Percentiles rank a stretch among this genome's conserved stretches.
These are phyloP conservation scores for Seira ritae DNA, from an alignment of 2,888 invertebrate species.

Conservation along the genomic window DNA sequence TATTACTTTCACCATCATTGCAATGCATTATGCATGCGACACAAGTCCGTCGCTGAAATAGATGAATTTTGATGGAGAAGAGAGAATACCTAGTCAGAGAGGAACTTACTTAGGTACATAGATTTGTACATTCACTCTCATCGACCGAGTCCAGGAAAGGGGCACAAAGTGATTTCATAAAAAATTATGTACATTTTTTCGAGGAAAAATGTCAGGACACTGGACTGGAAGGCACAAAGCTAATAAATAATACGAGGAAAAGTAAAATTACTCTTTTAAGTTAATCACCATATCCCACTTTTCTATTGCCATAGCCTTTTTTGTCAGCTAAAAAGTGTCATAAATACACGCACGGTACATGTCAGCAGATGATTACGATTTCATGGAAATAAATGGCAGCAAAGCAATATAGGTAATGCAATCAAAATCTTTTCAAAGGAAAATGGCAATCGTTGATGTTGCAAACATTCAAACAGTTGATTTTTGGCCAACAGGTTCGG, in stretches of 20 bases:
- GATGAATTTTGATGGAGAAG: constrained; percentile 4
- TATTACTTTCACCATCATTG: not conserved
- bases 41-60: not conserved
- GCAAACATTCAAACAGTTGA: not conserved
- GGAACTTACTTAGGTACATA: not conserved
- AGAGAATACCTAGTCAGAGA: not conserved
- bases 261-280: not conserved
- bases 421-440: no score
- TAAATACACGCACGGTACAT: no score
- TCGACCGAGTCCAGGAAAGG: no score
- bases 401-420: no score
- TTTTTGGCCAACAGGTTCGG: constrained; percentile 4
- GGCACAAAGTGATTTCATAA: not conserved
- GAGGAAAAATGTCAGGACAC: not conserved
- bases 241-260: no score
- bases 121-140: not conserved
- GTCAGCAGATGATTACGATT: not conserved
- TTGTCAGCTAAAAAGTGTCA: no score
- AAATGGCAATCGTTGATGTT: no score
- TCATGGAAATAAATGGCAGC: not conserved
- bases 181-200: not conserved
- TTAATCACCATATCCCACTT: not conserved
- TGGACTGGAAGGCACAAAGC: not conserved
- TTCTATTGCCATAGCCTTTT: no score
- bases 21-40: constrained; percentile 16